Evolutionary conservation across 2,888 invertebrate genomes (phyloP).

Genomic region (Brachyptera putata): DNA sequence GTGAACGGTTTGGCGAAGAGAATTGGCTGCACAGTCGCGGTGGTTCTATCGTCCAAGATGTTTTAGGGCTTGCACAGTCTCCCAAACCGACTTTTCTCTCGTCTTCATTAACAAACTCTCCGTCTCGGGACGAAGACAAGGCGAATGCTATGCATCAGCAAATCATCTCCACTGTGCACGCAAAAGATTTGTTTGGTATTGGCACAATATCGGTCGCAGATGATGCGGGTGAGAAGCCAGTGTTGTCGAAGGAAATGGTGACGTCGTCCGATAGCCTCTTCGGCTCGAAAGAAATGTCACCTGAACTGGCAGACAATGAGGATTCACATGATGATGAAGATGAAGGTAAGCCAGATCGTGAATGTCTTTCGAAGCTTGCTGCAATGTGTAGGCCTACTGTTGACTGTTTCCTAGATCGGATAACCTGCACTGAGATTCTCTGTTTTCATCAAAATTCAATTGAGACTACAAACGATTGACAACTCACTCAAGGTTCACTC

Average conservation of each 20-base stretch:
- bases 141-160: too few species aligned
- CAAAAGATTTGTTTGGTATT: too few species aligned
- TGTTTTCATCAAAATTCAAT: too few species aligned
- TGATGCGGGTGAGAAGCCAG: conserved; percentile 43
- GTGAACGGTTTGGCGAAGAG: conserved; percentile 54
- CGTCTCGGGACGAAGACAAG: conserved; percentile 31
- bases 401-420: too few species aligned
- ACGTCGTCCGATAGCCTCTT: neutral
- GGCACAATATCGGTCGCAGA: conserved; percentile 23
- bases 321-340: conserved; percentile 7
- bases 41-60: conserved; percentile 51
- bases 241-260: neutral
- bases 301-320: neutral
- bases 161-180: too few species aligned
- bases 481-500: too few species aligned
- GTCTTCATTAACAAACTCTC: neutral
- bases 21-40: conserved; percentile 56
- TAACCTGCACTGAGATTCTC: too few species aligned
- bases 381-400: too few species aligned
- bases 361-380: too few species aligned
- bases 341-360: conserved; percentile 11
- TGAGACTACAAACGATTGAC: too few species aligned
- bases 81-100: conserved; percentile 33
- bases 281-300: neutral
- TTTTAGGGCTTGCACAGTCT: conserved; percentile 49